Base-by-base conservation (phyloP, 1,140 invertebrate genomes). In the Cyclargus thomasi region DNA sequence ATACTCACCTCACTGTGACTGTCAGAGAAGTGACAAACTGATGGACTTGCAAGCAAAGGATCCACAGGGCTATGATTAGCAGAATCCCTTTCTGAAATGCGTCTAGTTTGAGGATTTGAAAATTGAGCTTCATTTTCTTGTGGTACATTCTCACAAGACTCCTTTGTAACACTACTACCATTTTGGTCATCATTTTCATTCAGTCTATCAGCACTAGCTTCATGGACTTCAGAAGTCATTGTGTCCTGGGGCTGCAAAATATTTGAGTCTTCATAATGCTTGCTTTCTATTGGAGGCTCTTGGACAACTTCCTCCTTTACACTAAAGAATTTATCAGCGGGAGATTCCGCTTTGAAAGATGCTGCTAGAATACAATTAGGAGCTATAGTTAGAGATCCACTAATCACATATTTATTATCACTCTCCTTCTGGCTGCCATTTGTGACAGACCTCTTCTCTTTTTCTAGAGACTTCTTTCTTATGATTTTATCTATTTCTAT, bases 31-130 rank as follows among this genome's bases (percentile, higher is more conserved):
- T 93, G 92, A 81, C 93, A 94, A 71, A 93, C 90, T 66, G 93
- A 92, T 35, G 92, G 92, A 87, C 93, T 93, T 69, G 92, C 92
- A 71, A 93, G 74, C 90, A 93, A 92, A 63, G 92, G 91, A 78
- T 94, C 93, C 22, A 92, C 92, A 16, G 94, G 94, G 85, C 94
- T 94, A 71, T 94, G 93, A 81, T 94, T 94, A 21, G 93, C 93
- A 23, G 93, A 94, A 83, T 94, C 93, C 69, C 94, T 89, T 71
- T 93, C 92, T 64, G 89, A 91, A 75, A 86, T 90, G 68, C 83
- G 85, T 79, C 90, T 90, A 63, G 89, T 82, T 73, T 90, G 82
- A 69, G 91, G 76, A 67, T 83, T 77, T 69, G 90, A 85, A 75
- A 85, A 85, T 78, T 83, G 81, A 68, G 83, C 77, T 75, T 72